A percentile compares a stretch with the other conserved stretches of the same genome.
Conservation (phyloP, 2,113 vertebrate species). For the Cardinalis cardinalis region DNA sequence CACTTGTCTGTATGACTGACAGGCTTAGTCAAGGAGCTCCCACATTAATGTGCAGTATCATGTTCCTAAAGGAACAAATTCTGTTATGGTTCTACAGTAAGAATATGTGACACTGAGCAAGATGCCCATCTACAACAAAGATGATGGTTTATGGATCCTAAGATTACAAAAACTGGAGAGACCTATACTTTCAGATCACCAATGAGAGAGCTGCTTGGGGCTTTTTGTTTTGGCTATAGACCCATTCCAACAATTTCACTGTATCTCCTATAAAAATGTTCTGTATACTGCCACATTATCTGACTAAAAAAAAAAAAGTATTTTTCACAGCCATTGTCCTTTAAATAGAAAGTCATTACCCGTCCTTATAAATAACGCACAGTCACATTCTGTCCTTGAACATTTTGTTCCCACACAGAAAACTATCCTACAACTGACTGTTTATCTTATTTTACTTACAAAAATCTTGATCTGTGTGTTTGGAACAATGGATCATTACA, state of each 20-base stretch:
- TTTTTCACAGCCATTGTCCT: neutral
- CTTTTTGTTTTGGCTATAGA: neutral
- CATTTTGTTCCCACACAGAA: neutral
- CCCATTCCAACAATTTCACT: neutral
- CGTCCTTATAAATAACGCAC: neutral
- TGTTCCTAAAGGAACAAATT: neutral
- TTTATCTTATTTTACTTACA: neutral
- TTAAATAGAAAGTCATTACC: neutral
- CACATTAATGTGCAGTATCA: neutral
- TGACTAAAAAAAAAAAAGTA: neutral
- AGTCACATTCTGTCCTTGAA: neutral
- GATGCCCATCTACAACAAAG: neutral
- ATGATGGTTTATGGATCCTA: neutral
- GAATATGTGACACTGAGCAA: neutral
- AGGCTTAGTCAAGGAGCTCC: neutral
- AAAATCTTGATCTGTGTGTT: neutral
- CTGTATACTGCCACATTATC: neutral
- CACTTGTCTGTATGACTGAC: conserved; percentile 15
- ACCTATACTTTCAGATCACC: neutral
- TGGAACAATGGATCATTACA: neutral
- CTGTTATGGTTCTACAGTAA: neutral
- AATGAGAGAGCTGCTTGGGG: neutral
- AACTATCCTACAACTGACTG: neutral
- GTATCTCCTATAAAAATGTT: neutral
- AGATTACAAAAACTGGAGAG: neutral